Evolutionary conservation across 2,797 vertebrate species (phyloP).

Genomic region (Harpagifer antarcticus): DNA sequence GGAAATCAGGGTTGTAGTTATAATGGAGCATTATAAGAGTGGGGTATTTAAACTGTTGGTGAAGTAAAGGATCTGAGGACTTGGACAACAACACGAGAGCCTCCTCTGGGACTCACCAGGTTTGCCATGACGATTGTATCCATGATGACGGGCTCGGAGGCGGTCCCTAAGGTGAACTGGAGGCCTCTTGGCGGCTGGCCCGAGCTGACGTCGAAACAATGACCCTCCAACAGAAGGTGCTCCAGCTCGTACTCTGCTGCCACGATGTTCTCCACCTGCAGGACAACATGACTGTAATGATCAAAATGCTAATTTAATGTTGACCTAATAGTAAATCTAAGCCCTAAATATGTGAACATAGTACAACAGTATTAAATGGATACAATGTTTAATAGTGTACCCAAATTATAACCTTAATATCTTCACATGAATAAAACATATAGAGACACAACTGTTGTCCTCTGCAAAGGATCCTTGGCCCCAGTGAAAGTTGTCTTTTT

Average conservation of each 20-base stretch:
- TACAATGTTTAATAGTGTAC: neutral
- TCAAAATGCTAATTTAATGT: neutral
- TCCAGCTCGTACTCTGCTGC: slow-evolving; percentile 96
- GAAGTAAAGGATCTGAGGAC: no score
- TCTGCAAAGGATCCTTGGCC: neutral
- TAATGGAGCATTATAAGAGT: no score
- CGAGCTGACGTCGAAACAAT: slow-evolving; percentile 97
- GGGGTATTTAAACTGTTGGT: no score
- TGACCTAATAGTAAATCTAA: neutral
- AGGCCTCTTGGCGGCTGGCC: slow-evolving; percentile 97
- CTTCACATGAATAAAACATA: slow-evolving; percentile 6
- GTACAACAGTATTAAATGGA: neutral
- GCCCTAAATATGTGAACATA: neutral
- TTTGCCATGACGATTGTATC: slow-evolving; percentile 99
- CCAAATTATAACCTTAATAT: neutral
- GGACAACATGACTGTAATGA: neutral
- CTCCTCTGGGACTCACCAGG: slow-evolving; percentile 82
- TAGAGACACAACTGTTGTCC: neutral
- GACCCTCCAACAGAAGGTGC: slow-evolving; percentile 94
- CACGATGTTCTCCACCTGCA: slow-evolving; percentile 92
- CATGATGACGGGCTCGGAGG: slow-evolving; percentile 88
- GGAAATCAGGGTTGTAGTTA: no score
- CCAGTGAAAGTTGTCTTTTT: neutral
- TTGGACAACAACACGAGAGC: no score
- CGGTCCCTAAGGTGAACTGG: slow-evolving; percentile 95